These are phyloP conservation scores for Entelurus aequoreus DNA, from an alignment of 2,113 vertebrate species.

Conservation along the genomic window DNA sequence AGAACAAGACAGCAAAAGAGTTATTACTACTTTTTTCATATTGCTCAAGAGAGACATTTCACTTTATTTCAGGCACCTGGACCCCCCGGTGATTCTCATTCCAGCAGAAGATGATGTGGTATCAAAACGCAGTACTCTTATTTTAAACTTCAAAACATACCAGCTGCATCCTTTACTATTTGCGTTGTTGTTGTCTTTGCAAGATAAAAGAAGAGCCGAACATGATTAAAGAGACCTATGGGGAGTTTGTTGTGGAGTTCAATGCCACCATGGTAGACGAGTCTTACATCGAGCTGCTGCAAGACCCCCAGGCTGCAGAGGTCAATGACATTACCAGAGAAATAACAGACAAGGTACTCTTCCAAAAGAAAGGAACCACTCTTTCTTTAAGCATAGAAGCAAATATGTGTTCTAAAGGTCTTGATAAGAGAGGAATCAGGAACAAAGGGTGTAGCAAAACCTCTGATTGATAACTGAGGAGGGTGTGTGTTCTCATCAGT, in stretches of 20 bases:
- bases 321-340: conserved; percentile 69
- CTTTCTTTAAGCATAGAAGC: neutral
- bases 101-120: conserved; percentile 38
- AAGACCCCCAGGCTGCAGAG: conserved; percentile 59
- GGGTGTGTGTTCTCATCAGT: too few species aligned
- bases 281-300: conserved; percentile 69
- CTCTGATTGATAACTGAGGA: too few species aligned
- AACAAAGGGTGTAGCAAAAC: too few species aligned
- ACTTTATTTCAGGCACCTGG: conserved; percentile 52
- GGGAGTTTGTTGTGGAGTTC: conserved; percentile 82
- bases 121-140: neutral
- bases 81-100: conserved; percentile 31
- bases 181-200: neutral
- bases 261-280: conserved; percentile 80
- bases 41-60: neutral
- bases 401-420: neutral
- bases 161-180: neutral
- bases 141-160: too few species aligned
- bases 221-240: conserved; percentile 60
- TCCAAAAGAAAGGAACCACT: neutral
- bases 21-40: neutral
- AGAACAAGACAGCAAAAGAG: neutral
- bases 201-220: conserved; percentile 58
- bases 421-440: too few species aligned
- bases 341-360: conserved; percentile 78